Evolutionary conservation across 2,113 vertebrate species (phyloP).

Genomic region (Ptilorrhoa leucosticta): DNA sequence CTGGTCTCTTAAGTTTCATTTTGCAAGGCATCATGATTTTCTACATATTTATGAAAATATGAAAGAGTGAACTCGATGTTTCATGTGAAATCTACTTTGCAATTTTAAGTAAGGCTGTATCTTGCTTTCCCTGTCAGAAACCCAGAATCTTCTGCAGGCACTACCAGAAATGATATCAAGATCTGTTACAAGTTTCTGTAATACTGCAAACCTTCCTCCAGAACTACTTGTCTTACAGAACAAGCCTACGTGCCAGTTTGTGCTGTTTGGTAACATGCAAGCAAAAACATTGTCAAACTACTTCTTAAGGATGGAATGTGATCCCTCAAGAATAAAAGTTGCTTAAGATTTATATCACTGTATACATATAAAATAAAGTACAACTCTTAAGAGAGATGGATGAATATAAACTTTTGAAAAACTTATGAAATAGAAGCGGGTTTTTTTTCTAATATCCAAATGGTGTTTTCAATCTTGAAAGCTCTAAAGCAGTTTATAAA

Average conservation of each 20-base stretch:
- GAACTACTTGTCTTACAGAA: neutral
- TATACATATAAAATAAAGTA: neutral
- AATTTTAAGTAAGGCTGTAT: neutral
- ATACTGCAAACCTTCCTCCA: neutral
- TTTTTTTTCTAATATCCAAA: neutral
- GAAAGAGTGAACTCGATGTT: neutral
- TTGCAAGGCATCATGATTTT: conserved; percentile 39
- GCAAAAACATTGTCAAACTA: neutral
- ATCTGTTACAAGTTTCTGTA: neutral
- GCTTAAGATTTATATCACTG: neutral
- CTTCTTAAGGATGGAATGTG: neutral
- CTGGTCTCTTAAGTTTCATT: conserved; percentile 55
- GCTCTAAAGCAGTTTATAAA: conserved; percentile 41
- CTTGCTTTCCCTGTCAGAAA: neutral
- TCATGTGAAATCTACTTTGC: neutral
- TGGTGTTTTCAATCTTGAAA: conserved; percentile 21
- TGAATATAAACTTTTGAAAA: neutral
- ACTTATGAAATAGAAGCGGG: neutral
- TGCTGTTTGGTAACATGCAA: neutral
- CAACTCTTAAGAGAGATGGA: neutral
- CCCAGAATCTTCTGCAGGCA: neutral
- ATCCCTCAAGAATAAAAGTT: neutral
- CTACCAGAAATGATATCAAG: neutral
- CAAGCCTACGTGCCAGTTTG: neutral
- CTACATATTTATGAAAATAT: conserved; percentile 58